Conservation (phyloP, 2,888 invertebrate species). For the Drosophila vallismaia region DNA sequence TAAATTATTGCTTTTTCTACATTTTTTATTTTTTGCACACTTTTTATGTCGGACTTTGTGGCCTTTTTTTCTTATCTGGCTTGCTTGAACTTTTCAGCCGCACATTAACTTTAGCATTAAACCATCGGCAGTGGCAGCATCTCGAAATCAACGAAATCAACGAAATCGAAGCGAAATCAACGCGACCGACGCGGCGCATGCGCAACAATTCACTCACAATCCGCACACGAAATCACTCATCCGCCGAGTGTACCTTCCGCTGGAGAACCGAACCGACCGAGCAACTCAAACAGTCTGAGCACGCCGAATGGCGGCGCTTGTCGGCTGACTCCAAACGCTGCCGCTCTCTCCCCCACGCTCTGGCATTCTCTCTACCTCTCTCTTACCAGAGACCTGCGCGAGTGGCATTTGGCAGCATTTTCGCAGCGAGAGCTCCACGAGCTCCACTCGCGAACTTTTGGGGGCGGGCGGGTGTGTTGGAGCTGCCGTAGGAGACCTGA, state of each 20-base stretch:
- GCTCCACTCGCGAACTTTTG: constrained; percentile 37
- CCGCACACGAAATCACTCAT: constrained; percentile 19
- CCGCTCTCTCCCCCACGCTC: constrained; percentile 19
- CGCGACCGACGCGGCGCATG: constrained; percentile 54
- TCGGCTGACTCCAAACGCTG: constrained; percentile 8
- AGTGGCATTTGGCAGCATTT: constrained; percentile 59
- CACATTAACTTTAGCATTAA: constrained; percentile 62
- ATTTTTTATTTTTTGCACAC: constrained; percentile 70
- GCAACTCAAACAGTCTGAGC: constrained; percentile 60
- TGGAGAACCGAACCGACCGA: constrained; percentile 61
- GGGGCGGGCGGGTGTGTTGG: background rate
- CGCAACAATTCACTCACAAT: constrained; percentile 38
- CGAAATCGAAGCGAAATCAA: constrained; percentile 15
- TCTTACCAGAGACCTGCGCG: constrained; percentile 60
- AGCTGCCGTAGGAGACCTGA: constrained; percentile 51
- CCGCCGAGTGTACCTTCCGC: constrained; percentile 20
- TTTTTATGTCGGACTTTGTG: constrained; percentile 52
- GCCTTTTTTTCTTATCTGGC: constrained; percentile 51
- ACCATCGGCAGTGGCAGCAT: constrained; percentile 32
- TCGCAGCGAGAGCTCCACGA: constrained; percentile 7
- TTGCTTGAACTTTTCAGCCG: constrained; percentile 55
- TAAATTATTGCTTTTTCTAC: constrained; percentile 35
- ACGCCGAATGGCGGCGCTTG: constrained; percentile 21
- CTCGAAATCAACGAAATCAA: constrained; percentile 27
- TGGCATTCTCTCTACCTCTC: constrained; percentile 44